These are phyloP conservation scores for Excalfactoria chinensis DNA, from an alignment of 2,113 vertebrate genomes.

Conservation along the genomic window DNA sequence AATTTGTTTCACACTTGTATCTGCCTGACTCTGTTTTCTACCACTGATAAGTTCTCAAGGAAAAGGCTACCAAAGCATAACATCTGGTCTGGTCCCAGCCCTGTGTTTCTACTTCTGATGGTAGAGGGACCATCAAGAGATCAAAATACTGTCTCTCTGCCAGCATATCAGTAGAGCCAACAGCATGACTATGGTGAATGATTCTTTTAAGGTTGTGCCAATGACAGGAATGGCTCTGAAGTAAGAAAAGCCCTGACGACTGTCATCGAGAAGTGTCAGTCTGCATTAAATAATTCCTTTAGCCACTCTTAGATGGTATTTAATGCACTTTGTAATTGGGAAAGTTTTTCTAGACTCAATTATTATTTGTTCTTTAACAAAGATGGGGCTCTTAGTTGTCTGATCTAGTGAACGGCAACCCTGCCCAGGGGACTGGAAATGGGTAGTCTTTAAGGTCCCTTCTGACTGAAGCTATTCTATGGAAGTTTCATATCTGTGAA, in stretches of 20 bases:
- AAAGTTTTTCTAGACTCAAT: neutral
- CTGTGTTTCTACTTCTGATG: neutral
- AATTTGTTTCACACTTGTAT: neutral
- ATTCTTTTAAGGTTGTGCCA: neutral
- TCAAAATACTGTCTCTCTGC: neutral
- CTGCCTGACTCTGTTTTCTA: neutral
- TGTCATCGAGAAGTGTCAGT: neutral
- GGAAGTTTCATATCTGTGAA: neutral
- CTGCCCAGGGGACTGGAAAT: neutral
- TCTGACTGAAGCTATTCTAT: neutral
- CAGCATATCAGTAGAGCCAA: neutral
- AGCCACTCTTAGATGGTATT: neutral
- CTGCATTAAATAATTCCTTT: neutral
- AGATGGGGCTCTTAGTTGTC: neutral
- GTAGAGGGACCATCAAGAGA: neutral
- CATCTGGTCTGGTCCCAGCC: neutral
- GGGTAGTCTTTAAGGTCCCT: neutral
- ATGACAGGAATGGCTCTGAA: neutral
- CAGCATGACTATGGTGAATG: neutral
- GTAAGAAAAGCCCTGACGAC: neutral
- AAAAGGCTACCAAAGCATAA: neutral
- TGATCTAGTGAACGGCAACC: neutral
- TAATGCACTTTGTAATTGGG: neutral
- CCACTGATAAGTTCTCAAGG: neutral
- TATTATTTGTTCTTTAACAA: neutral